These are phyloP conservation scores for Tenthredo livida DNA, from an alignment of 2,888 invertebrate genomes.

Conservation along the genomic window DNA sequence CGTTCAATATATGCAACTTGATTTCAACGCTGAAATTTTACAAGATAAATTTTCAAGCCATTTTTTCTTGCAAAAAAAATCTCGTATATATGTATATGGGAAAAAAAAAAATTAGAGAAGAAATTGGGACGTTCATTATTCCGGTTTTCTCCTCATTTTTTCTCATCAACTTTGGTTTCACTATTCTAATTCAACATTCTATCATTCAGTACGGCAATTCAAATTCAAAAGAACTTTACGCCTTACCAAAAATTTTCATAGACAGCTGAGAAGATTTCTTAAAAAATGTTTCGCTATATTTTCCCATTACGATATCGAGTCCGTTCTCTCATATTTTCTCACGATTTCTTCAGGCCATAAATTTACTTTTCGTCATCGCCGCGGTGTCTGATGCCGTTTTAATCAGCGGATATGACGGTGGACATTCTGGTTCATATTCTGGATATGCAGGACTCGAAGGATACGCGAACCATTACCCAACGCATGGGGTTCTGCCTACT, in stretches of 20 bases:
- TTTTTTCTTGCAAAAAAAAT: not conserved
- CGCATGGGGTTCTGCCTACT: constrained; percentile 72
- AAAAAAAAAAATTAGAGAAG: too few relatives aligned
- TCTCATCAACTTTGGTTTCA: not conserved
- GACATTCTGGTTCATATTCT: constrained; percentile 67
- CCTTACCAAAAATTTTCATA: not conserved
- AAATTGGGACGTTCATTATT: not conserved
- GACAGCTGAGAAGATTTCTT: not conserved
- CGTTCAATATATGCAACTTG: not conserved
- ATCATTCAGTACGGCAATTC: not conserved
- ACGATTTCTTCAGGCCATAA: constrained; percentile 9
- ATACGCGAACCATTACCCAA: constrained; percentile 66
- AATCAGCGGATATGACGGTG: constrained; percentile 72
- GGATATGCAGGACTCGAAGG: constrained; percentile 73
- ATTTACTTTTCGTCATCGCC: constrained; percentile 14
- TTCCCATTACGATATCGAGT: not conserved
- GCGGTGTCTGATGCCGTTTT: constrained; percentile 68
- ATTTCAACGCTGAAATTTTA: not conserved
- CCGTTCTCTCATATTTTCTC: not conserved
- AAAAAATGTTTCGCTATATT: not conserved
- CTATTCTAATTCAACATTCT: not conserved
- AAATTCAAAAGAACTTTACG: not conserved
- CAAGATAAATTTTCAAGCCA: not conserved
- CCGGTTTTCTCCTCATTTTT: too few relatives aligned
- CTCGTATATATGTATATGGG: not conserved